Evolutionary conservation across 2,888 invertebrate genomes (phyloP).

Genomic region (Serrognathus titanus): DNA sequence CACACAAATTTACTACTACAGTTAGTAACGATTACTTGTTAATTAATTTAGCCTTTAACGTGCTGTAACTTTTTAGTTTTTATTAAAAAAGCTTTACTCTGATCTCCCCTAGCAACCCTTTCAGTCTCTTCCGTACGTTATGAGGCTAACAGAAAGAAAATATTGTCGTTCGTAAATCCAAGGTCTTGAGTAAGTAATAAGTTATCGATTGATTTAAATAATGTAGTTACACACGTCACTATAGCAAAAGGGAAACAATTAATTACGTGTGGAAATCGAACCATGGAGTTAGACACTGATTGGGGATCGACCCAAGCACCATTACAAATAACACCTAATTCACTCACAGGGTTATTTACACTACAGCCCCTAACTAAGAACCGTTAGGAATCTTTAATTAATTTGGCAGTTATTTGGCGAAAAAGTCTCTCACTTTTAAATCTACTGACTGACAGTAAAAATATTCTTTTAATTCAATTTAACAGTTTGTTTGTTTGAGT

Average conservation of each 20-base stretch:
- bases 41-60: no score
- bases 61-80: no score
- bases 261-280: conserved; percentile 2
- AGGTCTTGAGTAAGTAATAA: no score
- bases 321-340: conserved; percentile 15
- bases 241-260: neutral
- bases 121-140: no score
- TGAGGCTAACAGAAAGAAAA: no score
- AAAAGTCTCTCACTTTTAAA: conserved; percentile 12
- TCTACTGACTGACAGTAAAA: conserved; percentile 3
- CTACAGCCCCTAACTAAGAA: conserved; percentile 1
- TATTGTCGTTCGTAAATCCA: no score
- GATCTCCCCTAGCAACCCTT: no score
- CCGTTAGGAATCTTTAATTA: conserved; percentile 21
- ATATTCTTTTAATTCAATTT: conserved; percentile 7
- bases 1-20: no score
- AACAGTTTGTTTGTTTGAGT: conserved; percentile 3
- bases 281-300: conserved; percentile 8
- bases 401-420: conserved; percentile 34
- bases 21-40: no score
- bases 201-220: neutral
- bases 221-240: neutral
- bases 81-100: no score
- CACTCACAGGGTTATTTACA: conserved; percentile 14
- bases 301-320: conserved; percentile 11